A percentile compares a stretch with the other conserved stretches of the same genome.
phyloP scores from a whole-genome alignment of 2,113 vertebrate species.

The Acanthochromis polyacanthus region DNA sequence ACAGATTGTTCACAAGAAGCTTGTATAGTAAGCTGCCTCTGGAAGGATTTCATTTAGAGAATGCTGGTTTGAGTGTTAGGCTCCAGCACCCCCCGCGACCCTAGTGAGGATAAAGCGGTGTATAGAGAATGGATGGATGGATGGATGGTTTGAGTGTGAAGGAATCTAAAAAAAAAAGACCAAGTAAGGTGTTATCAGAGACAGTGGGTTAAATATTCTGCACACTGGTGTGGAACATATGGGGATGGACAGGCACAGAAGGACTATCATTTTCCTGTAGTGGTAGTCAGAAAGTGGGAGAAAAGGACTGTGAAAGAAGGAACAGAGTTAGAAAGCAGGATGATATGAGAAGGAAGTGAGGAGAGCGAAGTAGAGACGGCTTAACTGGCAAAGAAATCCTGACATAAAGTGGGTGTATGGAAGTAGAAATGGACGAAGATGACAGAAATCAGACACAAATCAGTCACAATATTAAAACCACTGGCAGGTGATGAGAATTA shows the following conservation, averaged over 20 bases:
- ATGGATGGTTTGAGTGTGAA: slow-evolving; percentile 6
- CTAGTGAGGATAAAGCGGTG: too few species aligned
- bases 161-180: background rate
- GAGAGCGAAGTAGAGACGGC: background rate
- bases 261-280: slow-evolving; percentile 22
- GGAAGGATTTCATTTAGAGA: background rate
- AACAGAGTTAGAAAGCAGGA: slow-evolving; percentile 1
- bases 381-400: background rate
- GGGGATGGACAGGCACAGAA: background rate
- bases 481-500: too few species aligned
- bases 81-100: too few species aligned
- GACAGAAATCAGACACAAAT: background rate
- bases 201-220: background rate
- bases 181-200: background rate
- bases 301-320: slow-evolving; percentile 2
- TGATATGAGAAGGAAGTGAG: background rate
- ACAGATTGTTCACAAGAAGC: background rate
- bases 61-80: slow-evolving; percentile 12
- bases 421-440: background rate
- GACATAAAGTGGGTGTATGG: background rate
- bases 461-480: too few species aligned
- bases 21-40: background rate
- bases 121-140: too few species aligned
- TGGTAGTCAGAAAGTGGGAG: background rate
- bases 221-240: background rate